Evolutionary conservation across 2,797 vertebrate species (phyloP).

Genomic region (Anabas testudineus): DNA sequence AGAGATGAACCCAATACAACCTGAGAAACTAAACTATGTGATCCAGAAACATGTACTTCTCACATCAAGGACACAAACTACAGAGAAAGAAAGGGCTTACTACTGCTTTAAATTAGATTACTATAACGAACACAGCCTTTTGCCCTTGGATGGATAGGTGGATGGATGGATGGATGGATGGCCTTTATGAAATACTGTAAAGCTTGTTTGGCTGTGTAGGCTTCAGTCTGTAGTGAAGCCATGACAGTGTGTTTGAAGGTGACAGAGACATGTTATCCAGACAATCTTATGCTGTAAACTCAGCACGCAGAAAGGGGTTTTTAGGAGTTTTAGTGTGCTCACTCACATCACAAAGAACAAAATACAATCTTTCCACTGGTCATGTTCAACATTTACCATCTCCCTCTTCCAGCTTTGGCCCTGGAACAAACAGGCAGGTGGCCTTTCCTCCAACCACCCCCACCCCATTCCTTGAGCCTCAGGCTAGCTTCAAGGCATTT

Average conservation of each 20-base stretch:
- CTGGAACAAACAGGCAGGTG: slow-evolving; percentile 46
- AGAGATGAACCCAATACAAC: no score
- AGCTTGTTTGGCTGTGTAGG: not conserved
- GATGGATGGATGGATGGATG: no score
- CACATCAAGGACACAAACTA: not conserved
- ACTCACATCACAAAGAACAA: no score
- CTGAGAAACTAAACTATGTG: no score
- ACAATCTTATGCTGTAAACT: slow-evolving; percentile 3
- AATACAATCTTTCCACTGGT: no score
- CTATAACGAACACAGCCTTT: no score
- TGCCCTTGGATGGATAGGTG: no score
- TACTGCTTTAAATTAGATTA: no score
- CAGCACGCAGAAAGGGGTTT: not conserved
- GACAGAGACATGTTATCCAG: not conserved
- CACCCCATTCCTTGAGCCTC: slow-evolving; percentile 30
- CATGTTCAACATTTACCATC: slow-evolving; percentile 23
- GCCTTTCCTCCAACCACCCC: slow-evolving; percentile 8
- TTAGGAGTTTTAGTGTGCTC: not conserved
- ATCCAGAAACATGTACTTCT: not conserved
- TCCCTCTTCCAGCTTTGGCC: slow-evolving; percentile 29
- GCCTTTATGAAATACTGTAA: no score
- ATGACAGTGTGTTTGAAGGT: not conserved
- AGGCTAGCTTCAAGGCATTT: slow-evolving; percentile 68
- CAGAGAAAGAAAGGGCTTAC: no score
- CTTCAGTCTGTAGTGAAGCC: not conserved